Percentiles rank a stretch among this genome's conserved stretches.
These are phyloP conservation scores for Erynnis tages DNA, from an alignment of 2,888 invertebrate species.

Conservation along the genomic window DNA sequence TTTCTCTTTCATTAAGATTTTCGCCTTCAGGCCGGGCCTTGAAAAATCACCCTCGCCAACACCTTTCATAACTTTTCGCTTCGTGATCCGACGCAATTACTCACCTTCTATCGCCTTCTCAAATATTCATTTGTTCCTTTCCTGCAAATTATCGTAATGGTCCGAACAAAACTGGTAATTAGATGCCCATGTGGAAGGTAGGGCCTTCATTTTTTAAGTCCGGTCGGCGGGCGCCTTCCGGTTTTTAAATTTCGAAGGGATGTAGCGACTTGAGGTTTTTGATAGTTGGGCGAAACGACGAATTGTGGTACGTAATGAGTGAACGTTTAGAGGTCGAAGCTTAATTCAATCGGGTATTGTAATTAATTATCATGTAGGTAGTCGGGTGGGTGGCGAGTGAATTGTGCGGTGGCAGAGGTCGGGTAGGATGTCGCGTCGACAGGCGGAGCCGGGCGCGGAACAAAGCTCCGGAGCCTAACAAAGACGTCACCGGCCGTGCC, in stretches of 20 bases:
- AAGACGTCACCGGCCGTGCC: slow-evolving; percentile 81
- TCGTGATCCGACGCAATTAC: slow-evolving; percentile 79
- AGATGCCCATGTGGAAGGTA: slow-evolving; percentile 54
- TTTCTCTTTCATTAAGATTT: slow-evolving; percentile 73
- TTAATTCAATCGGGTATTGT: slow-evolving; percentile 33
- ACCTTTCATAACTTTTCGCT: slow-evolving; percentile 82
- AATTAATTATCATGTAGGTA: slow-evolving; percentile 44
- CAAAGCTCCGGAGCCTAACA: slow-evolving; percentile 76
- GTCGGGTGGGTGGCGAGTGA: slow-evolving; percentile 36
- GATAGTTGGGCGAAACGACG: neutral
- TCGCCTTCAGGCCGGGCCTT: slow-evolving; percentile 62
- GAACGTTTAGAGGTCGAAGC: slow-evolving; percentile 17
- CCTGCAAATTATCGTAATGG: slow-evolving; percentile 78
- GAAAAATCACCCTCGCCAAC: slow-evolving; percentile 73
- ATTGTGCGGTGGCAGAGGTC: slow-evolving; percentile 47
- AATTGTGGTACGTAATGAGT: slow-evolving; percentile 1
- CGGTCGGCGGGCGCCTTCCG: slow-evolving; percentile 21
- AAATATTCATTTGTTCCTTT: slow-evolving; percentile 80
- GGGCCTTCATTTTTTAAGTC: slow-evolving; percentile 47
- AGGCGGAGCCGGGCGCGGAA: slow-evolving; percentile 69
- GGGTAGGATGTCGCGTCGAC: slow-evolving; percentile 63
- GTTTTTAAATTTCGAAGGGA: slow-evolving; percentile 30
- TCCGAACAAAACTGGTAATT: slow-evolving; percentile 71
- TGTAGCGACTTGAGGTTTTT: neutral
- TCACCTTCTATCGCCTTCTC: slow-evolving; percentile 79